phyloP scores from a whole-genome alignment of 2,888 invertebrate genomes.

The Chymomyza amoena region DNA sequence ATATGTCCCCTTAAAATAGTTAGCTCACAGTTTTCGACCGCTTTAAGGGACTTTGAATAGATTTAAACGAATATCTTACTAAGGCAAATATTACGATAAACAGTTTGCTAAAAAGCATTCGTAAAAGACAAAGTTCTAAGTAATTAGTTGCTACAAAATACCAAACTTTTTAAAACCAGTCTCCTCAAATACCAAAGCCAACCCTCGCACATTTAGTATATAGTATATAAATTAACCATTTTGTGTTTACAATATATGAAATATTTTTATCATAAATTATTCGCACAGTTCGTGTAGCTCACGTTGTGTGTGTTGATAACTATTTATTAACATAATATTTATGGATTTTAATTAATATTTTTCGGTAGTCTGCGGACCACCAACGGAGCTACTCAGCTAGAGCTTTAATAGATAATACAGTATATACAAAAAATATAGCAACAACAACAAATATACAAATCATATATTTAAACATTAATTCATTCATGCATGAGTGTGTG shows the following conservation, averaged over 20 bases:
- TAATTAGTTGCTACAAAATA: too few relatives aligned
- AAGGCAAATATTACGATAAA: too few relatives aligned
- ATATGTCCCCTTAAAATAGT: too few relatives aligned
- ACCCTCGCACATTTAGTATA: not conserved
- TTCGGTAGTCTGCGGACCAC: constrained; percentile 61
- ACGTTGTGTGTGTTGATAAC: constrained; percentile 34
- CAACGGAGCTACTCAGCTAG: constrained; percentile 31
- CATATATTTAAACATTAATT: constrained; percentile 9
- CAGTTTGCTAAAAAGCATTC: too few relatives aligned
- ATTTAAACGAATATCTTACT: too few relatives aligned
- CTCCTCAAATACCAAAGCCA: not conserved
- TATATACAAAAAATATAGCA: constrained; percentile 30
- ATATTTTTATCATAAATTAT: constrained; percentile 28
- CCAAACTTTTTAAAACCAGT: too few relatives aligned
- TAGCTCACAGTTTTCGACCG: too few relatives aligned
- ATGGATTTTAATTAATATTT: constrained; percentile 66
- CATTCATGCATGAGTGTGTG: constrained; percentile 25
- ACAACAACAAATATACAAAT: constrained; percentile 5
- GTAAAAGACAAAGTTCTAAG: too few relatives aligned
- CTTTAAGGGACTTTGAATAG: too few relatives aligned
- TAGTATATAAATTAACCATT: too few relatives aligned
- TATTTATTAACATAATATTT: constrained; percentile 63
- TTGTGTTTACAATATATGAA: not conserved
- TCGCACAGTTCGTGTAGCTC: constrained; percentile 26
- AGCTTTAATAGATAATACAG: constrained; percentile 35